Evolutionary conservation across 2,797 vertebrate genomes (phyloP).

Genomic region (Xenopus petersii): DNA sequence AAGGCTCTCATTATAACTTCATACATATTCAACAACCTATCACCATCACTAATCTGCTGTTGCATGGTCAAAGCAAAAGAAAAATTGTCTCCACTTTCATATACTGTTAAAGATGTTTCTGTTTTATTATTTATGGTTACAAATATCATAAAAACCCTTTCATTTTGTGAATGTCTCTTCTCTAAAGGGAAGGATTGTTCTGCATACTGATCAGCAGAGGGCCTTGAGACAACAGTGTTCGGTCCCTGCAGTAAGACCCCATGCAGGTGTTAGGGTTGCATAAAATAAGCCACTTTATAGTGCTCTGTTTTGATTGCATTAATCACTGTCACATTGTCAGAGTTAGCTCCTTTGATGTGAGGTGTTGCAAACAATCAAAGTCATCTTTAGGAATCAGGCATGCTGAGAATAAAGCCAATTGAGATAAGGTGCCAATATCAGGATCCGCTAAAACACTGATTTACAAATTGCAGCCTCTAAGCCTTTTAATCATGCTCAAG

Average conservation of each 20-base stretch:
- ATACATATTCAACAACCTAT: not conserved
- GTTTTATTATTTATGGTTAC: not conserved
- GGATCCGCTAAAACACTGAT: conserved; percentile 51
- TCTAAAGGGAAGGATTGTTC: not conserved
- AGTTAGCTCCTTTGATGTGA: conserved; percentile 70
- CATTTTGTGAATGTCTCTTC: not conserved
- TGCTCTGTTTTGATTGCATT: conserved; percentile 67
- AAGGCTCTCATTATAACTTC: not conserved
- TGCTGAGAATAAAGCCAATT: conserved; percentile 69
- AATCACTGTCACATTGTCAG: conserved; percentile 67
- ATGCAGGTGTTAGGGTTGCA: conserved; percentile 20
- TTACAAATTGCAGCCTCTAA: conserved; percentile 66
- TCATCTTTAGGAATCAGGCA: conserved; percentile 65
- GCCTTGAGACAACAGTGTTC: not conserved
- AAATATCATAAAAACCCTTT: not conserved
- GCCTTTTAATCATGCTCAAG: conserved; percentile 39
- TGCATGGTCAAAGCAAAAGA: no score
- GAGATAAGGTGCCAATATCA: conserved; percentile 74
- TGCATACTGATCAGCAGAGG: conserved; percentile 12
- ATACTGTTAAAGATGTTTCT: not conserved
- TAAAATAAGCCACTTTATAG: conserved; percentile 38
- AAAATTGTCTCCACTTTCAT: no score
- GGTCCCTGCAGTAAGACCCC: not conserved
- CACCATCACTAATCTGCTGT: not conserved
- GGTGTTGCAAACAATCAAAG: conserved; percentile 55